A percentile compares a stretch with the other conserved stretches of the same genome.
Evolutionary conservation across 2,797 vertebrate genomes (phyloP).

Genomic region (Toxotes lorentzi): DNA sequence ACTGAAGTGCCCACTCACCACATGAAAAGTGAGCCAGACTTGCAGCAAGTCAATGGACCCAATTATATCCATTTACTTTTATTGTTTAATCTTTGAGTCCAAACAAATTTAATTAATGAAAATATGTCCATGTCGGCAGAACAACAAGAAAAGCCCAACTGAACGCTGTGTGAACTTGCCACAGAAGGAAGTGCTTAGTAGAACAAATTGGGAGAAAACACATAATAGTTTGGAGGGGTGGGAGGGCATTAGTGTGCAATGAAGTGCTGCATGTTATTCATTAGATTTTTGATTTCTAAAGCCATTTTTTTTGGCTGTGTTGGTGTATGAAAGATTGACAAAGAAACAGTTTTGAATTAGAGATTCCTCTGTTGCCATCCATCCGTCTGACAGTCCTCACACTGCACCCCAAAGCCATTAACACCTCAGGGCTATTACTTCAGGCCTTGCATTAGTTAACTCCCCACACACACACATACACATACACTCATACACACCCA

Average conservation of each 20-base stretch:
- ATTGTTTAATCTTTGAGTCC: conserved; percentile 40
- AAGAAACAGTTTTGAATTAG: conserved; percentile 34
- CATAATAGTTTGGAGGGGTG: conserved; percentile 18
- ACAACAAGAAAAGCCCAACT: background rate
- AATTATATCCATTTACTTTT: conserved; percentile 35
- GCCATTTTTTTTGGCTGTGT: conserved; percentile 5
- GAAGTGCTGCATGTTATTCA: conserved; percentile 31
- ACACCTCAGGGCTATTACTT: conserved; percentile 42
- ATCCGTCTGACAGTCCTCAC: conserved; percentile 52
- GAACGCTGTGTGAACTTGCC: background rate
- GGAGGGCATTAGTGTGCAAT: conserved; percentile 33
- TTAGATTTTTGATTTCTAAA: conserved; percentile 30
- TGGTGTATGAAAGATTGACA: conserved; percentile 30
- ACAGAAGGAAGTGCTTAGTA: conserved; percentile 24
- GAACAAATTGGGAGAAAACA: conserved; percentile 32
- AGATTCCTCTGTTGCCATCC: conserved; percentile 33
- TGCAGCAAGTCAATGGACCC: conserved; percentile 23
- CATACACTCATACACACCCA: conserved; percentile 1
- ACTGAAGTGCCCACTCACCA: conserved; percentile 30
- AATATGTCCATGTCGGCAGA: conserved; percentile 11
- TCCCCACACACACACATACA: conserved; percentile 9
- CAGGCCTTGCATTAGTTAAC: conserved; percentile 32
- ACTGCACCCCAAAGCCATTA: conserved; percentile 49
- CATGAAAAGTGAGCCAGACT: conserved; percentile 20
- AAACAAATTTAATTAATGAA: conserved; percentile 30